Conservation (phyloP, 2,888 invertebrate species). For the Microplitis deprimator region DNA sequence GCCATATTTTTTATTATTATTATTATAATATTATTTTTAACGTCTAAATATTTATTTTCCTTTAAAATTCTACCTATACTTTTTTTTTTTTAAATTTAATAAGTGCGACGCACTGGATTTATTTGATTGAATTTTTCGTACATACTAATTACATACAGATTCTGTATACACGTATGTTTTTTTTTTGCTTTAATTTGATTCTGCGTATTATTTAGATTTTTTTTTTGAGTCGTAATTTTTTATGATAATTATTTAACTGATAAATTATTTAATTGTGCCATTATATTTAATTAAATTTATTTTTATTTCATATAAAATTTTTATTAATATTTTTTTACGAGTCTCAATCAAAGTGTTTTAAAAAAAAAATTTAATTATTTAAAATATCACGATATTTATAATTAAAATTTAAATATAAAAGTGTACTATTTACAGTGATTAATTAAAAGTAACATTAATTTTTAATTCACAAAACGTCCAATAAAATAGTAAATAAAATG, state of each 20-base stretch:
- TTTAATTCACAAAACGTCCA: no score
- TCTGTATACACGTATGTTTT: conserved; percentile 32
- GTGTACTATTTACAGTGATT: not conserved
- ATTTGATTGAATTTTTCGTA: conserved; percentile 47
- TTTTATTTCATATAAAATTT: no score
- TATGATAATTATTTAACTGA: not conserved
- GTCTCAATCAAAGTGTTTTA: not conserved
- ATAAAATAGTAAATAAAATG: not conserved
- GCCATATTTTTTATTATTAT: conserved; percentile 49
- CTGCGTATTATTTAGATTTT: conserved; percentile 33
- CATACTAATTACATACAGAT: conserved; percentile 14
- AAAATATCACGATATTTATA: not conserved
- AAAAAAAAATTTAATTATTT: not conserved
- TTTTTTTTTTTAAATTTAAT: conserved; percentile 25
- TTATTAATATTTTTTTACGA: no score
- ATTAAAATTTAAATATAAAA: not conserved
- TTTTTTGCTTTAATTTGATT: conserved; percentile 23
- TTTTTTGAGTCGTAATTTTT: not conserved
- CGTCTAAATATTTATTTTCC: conserved; percentile 51
- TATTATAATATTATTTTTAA: conserved; percentile 36
- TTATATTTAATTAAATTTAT: no score
- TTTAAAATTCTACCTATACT: conserved; percentile 42
- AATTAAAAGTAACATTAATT: not conserved
- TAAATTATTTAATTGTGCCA: not conserved
- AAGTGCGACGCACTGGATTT: conserved; percentile 11